Evolutionary conservation across 2,113 vertebrate genomes (phyloP).

Genomic region (Strix uralensis): DNA sequence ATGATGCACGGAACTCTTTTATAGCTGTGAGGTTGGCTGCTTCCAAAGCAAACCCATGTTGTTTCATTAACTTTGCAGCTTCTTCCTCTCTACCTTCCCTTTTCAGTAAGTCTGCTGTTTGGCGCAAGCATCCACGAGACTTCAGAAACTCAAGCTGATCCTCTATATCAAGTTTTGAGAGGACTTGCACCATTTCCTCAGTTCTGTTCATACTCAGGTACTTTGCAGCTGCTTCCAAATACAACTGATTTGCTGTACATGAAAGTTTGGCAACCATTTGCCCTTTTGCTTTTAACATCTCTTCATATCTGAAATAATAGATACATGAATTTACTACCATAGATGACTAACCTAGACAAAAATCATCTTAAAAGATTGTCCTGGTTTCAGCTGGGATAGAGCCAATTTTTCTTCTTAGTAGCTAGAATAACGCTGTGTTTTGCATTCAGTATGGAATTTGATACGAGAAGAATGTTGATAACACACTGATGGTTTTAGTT

Average conservation of each 20-base stretch:
- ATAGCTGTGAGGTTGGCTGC: constrained; percentile 72
- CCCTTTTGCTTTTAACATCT: constrained; percentile 55
- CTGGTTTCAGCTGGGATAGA: no score
- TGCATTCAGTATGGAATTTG: no score
- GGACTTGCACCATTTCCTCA: constrained; percentile 72
- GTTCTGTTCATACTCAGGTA: constrained; percentile 69
- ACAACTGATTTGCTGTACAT: constrained; percentile 75
- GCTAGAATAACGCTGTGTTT: no score
- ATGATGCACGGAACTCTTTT: constrained; percentile 72
- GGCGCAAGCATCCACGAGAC: constrained; percentile 63
- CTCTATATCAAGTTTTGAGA: constrained; percentile 75
- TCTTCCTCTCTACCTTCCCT: constrained; percentile 73
- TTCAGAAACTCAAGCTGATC: constrained; percentile 81
- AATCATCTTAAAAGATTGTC: no score
- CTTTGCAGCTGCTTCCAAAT: constrained; percentile 79
- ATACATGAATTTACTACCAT: not conserved
- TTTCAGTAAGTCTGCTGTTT: constrained; percentile 76
- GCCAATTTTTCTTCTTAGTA: no score
- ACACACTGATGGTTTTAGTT: no score
- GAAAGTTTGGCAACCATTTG: constrained; percentile 61
- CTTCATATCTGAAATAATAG: constrained; percentile 68
- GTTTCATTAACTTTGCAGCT: constrained; percentile 78
- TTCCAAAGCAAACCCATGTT: constrained; percentile 73
- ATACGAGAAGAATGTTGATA: no score
- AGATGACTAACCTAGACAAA: not conserved